Evolutionary conservation across 2,113 vertebrate species (phyloP).

Genomic region (Oreamnos americanus): DNA sequence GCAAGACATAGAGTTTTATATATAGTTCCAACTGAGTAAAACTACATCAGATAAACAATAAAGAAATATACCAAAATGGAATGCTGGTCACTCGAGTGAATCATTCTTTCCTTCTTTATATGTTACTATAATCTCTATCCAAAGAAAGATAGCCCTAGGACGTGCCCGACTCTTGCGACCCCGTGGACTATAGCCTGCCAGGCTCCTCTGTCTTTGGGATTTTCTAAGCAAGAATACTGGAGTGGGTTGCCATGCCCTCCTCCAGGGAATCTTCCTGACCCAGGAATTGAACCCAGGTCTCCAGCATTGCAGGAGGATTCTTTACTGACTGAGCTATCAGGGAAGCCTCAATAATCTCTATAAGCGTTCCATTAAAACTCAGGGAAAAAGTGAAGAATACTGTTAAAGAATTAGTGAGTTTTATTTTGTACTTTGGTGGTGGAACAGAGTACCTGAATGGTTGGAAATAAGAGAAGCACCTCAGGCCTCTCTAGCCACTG

Average conservation of each 20-base stretch:
- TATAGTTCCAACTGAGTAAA: not conserved
- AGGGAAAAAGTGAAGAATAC: not conserved
- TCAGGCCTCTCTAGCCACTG: fast-evolving
- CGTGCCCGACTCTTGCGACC: fast-evolving
- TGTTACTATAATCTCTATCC: not conserved
- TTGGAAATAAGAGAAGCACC: not conserved
- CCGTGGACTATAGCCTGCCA: not conserved
- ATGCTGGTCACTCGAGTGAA: not conserved
- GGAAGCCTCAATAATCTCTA: not conserved
- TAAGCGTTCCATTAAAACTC: not conserved
- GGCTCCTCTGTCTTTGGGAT: not conserved
- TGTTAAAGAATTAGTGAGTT: not conserved
- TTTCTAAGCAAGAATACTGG: not conserved
- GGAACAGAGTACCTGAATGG: not conserved
- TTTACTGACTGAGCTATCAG: not conserved
- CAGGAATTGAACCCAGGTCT: not conserved
- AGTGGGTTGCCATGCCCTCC: not conserved
- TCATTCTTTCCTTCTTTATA: not conserved
- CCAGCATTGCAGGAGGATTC: not conserved
- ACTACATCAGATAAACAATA: not conserved
- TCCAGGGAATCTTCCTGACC: not conserved
- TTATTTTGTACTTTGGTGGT: not conserved
- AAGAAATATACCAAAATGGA: not conserved
- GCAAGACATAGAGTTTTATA: not conserved
- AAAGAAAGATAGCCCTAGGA: not conserved